Base-by-base conservation (phyloP, 1,140 invertebrate genomes). In the Uloborus diversus region DNA sequence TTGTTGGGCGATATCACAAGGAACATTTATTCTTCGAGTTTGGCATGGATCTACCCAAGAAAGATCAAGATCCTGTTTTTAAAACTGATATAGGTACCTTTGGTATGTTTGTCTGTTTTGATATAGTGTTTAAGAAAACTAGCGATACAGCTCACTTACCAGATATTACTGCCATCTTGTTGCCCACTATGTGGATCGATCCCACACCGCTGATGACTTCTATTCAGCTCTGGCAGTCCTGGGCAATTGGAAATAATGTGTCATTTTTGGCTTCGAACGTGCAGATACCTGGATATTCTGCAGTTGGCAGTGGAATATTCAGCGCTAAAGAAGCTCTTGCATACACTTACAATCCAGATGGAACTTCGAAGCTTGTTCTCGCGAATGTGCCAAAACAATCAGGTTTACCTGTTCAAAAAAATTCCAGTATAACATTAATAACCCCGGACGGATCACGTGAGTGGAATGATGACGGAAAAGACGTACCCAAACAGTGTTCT, bases 81-180 rank as follows among this genome's bases (percentile, higher is more conserved):
- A 85, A 87, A 9, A 87, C 92, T 0, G 84, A 84, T 20, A 30
- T 81, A 25, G 79, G 81, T 27, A 69, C 88, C 23, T 96, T 97
- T 84, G 94, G 93, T 2, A 86, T 91, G 1, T 88, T 94, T 25
- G 92, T 90, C 66, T 93, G 93, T 80, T 93, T 93, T 82, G 94
- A 96, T 84, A 88, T 95, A 20, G 35, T 94, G 1, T 92, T 91
- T 83, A 82, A 89, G 37, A 83, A 88, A 5, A 86, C 89, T 0
- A 82, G 89, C 4, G 84, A 87, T 30, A 71, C 86, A 1, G 84
- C 93, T 1, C 82, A 88, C 20, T 85, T 89, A 32, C 78, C 86
- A 11, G 85, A 87, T 0, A 84, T 94, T 0, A 90, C 88, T 7
- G 91, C 95, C 84, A 89, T 95, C 49, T 85, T 94, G 0, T 92